A percentile compares a stretch with the other conserved stretches of the same genome.
phyloP scores from a whole-genome alignment of 2,113 vertebrate genomes.

The Pandion haliaetus region DNA sequence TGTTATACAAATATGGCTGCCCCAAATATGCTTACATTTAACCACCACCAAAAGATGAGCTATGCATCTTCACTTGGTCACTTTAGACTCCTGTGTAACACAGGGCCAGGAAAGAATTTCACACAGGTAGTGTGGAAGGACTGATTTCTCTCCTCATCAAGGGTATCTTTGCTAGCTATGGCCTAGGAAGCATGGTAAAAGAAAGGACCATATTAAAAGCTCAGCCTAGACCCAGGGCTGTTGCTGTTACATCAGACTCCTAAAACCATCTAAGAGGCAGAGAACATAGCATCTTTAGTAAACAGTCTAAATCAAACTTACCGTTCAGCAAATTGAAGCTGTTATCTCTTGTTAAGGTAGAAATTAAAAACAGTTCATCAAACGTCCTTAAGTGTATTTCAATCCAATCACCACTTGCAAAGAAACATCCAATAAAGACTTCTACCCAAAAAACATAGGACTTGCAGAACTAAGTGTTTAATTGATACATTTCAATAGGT shows the following conservation, averaged over 20 bases:
- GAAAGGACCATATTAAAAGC: background rate
- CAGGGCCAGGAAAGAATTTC: background rate
- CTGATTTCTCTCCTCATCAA: background rate
- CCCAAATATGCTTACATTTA: background rate
- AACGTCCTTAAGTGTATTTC: background rate
- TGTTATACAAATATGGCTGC: fast-evolving
- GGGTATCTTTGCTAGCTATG: background rate
- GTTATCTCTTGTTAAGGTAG: slow-evolving; percentile 80
- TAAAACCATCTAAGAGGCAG: background rate
- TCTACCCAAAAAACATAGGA: background rate
- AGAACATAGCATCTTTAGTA: background rate
- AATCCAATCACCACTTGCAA: background rate
- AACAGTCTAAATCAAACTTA: slow-evolving; percentile 53
- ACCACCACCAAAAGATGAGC: background rate
- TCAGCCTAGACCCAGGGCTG: background rate
- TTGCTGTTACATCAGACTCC: background rate
- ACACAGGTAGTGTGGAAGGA: background rate
- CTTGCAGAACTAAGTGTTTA: background rate
- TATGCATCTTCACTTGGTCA: background rate
- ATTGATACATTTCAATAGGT: background rate
- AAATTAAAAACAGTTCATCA: background rate
- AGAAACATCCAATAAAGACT: background rate
- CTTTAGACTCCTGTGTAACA: background rate
- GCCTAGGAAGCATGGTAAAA: background rate
- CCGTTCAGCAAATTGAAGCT: slow-evolving; percentile 86